Conservation (phyloP, 2,888 invertebrate genomes). For the Oxycera nigricornis region DNA sequence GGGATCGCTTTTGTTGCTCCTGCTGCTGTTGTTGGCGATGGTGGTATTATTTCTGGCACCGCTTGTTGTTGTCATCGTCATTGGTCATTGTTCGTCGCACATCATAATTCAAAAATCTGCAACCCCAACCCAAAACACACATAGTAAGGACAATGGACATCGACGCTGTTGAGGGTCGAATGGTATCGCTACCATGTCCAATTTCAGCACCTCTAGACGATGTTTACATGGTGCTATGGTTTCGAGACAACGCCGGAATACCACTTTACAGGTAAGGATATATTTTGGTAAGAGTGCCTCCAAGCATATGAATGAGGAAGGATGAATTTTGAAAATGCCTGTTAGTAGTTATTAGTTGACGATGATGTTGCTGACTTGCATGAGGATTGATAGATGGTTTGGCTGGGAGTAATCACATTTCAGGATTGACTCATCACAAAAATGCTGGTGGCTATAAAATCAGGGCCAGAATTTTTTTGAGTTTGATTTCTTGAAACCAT, state of each 20-base stretch:
- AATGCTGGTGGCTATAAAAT: too few relatives aligned
- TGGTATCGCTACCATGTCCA: conserved; percentile 86
- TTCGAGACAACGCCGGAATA: conserved; percentile 84
- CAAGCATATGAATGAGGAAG: too few relatives aligned
- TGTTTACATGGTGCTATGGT: conserved; percentile 93
- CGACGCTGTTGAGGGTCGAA: conserved; percentile 87
- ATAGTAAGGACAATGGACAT: conserved; percentile 79
- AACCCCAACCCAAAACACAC: background rate
- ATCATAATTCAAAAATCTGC: background rate
- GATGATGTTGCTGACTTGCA: too few relatives aligned
- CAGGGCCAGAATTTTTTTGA: too few relatives aligned
- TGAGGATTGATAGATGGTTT: too few relatives aligned
- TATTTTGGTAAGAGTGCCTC: too few relatives aligned
- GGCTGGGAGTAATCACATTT: too few relatives aligned
- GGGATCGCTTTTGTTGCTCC: background rate
- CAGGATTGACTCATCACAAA: too few relatives aligned
- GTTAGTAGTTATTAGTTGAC: too few relatives aligned
- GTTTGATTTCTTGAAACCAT: too few relatives aligned
- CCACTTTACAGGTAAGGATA: conserved; percentile 87
- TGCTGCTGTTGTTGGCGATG: background rate
- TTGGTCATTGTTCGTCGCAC: conserved; percentile 12
- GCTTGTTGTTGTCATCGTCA: background rate
- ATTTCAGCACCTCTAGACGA: conserved; percentile 84
- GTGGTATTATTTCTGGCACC: too few relatives aligned
- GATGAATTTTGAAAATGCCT: too few relatives aligned